Base-by-base conservation (phyloP, 2,888 invertebrate species). In the Sabellastarte sp. region DNA sequence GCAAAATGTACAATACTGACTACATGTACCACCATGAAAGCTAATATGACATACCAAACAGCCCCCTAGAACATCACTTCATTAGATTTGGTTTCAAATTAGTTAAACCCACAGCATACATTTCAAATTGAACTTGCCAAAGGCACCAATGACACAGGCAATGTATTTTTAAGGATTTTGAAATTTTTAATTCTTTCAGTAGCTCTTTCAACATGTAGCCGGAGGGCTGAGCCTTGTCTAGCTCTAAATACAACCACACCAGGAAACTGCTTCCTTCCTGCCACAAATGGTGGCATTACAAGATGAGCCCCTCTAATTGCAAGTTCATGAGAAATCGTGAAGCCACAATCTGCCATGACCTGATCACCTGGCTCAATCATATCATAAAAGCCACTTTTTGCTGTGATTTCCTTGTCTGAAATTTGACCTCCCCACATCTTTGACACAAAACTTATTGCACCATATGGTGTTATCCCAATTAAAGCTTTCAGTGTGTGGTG, bases 381-480 rank as follows among this genome's bases (percentile, higher is more conserved):
- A 5, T 57, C 29, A 5, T 15, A 30, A 30, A 57, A 57, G 10
- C 57, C 57, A 15, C 10, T 15, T 24, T 30, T 26, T 24, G 15
- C 20, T 10, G 53, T 53, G 10, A 53, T 53, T 53, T 20, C 26
- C 53, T 53, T 53, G 53, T 73, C 72, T 50, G 63, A 64, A 2
- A 62, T 59, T 32, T 59, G 50, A 10, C 73, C 73, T 32, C 71
- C 71, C 67, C 66, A 74, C 5, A 69, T 64, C 71, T 32, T n/a
- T n/a, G n/a, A n/a, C n/a, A n/a, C n/a, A n/a, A n/a, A n/a, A n/a
- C n/a, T n/a, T n/a, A n/a, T n/a, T n/a, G n/a, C n/a, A n/a, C n/a
- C n/a, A n/a, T n/a, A n/a, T n/a, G n/a, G n/a, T n/a, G n/a, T n/a
- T n/a, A n/a, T n/a, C n/a, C n/a, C n/a, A n/a, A n/a, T n/a, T n/a